Evolutionary conservation across 2,888 invertebrate genomes (phyloP), one percentile per base, ranked within the genome.

Genomic region (Agrochola lychnidis): DNA sequence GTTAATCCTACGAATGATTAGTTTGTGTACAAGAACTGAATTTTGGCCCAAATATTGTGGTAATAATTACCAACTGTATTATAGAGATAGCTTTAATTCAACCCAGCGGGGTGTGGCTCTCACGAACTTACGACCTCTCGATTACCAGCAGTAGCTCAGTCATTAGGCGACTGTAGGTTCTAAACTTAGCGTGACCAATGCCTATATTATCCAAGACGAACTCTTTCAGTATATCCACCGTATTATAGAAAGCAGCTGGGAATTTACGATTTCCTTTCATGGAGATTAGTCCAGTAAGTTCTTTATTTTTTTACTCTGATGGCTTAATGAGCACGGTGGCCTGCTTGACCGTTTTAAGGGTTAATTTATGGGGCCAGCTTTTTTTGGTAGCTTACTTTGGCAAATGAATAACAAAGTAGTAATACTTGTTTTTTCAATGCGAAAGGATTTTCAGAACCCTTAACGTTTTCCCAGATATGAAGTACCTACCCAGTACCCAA

Each of bases 221-320:
- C 16, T 63, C 48, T 40, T 69, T 48, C 45, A 48, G 45, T 42
- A 48, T 40, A 64, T 25, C 56, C n/a, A 40, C n/a, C 16, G n/a
- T 70, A 9, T 66, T 51, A 48, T 66, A 48, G 45, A 48, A 81
- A 84, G 14, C 57, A 62, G 57, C 66, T 30, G 1, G 40, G 25
- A 42, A 57, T 82, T 84, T 70, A 84, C 70, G 67, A 61, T 75
- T 81, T 84, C 61, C 63, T 84, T 82, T 84, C 81, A 69, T 69
- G 30, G 75, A 70, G 81, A 84, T 82, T 81, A 81, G 51, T 70
- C 36, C 36, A 51, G 68, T 48, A 42, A 66, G 62, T 68, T 82
- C 40, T 53, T 51, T 42, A 63, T 83, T 66, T 59, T 80, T 83
- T 25, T 30, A 57, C 56, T 62, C 78, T 70, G 70, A 70, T 71